phyloP scores from a whole-genome alignment of 1,140 invertebrate species.

The Whitmania pigra region DNA sequence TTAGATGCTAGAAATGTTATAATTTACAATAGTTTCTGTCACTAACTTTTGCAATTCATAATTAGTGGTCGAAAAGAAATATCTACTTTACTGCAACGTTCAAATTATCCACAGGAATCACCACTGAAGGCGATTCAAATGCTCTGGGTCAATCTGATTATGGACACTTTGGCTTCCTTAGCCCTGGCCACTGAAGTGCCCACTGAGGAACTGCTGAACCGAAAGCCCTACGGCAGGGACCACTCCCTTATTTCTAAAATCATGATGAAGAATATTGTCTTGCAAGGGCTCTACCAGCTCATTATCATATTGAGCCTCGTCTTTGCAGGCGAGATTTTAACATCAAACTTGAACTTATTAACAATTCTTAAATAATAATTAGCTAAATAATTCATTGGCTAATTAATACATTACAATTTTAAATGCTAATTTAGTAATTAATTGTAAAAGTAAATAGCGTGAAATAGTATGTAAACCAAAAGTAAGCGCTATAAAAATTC shows the following conservation, averaged over 20 bases:
- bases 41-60: neutral
- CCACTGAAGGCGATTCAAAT: slow-evolving; percentile 82
- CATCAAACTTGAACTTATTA: neutral
- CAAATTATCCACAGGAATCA: slow-evolving; percentile 37
- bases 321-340: slow-evolving; percentile 22
- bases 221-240: slow-evolving; percentile 91
- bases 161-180: slow-evolving; percentile 93
- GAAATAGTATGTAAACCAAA: no score
- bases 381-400: no score
- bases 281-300: slow-evolving; percentile 88
- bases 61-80: neutral
- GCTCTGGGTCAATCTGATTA: slow-evolving; percentile 98
- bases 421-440: no score
- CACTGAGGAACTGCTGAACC: slow-evolving; percentile 72
- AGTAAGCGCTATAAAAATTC: no score
- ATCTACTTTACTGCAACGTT: slow-evolving; percentile 22
- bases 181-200: slow-evolving; percentile 92
- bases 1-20: no score
- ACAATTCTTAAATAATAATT: no score
- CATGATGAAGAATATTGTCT: slow-evolving; percentile 98
- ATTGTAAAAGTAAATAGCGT: no score
- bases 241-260: slow-evolving; percentile 90
- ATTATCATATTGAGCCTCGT: slow-evolving; percentile 67
- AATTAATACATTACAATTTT: no score
- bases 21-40: no score